A percentile compares a stretch with the other conserved stretches of the same genome.
These are phyloP conservation scores for Wiebesia pumilae DNA, from an alignment of 1,140 invertebrate species.

Conservation along the genomic window DNA sequence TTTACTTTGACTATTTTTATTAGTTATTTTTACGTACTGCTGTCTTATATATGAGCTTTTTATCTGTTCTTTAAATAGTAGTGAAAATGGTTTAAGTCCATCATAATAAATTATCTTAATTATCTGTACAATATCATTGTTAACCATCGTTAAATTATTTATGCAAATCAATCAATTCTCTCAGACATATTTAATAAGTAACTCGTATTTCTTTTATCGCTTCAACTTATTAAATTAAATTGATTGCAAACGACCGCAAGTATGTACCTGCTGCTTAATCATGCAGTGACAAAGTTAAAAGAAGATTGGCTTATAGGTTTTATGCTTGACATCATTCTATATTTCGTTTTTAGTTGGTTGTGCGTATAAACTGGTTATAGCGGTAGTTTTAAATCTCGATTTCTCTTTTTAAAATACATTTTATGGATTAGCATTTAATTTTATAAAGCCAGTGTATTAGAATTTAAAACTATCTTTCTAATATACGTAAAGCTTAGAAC, in stretches of 20 bases:
- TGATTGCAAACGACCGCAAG: background rate
- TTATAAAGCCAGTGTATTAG: background rate
- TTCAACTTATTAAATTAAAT: background rate
- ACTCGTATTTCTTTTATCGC: background rate
- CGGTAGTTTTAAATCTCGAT: background rate
- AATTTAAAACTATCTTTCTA: background rate
- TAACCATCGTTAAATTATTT: background rate
- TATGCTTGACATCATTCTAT: background rate
- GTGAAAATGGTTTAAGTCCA: background rate
- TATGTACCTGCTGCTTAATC: background rate
- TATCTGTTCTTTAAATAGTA: background rate
- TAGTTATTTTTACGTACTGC: background rate
- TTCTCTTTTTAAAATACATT: background rate
- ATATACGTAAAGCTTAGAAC: background rate
- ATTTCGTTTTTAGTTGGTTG: background rate
- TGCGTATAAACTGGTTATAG: background rate
- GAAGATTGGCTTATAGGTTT: background rate
- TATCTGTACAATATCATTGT: background rate
- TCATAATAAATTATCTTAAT: background rate
- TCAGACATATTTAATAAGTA: background rate
- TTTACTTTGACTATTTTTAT: background rate
- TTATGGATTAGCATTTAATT: background rate
- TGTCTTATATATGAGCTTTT: background rate
- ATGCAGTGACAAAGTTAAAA: constrained; percentile 1
- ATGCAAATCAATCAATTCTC: background rate